phyloP scores from a whole-genome alignment of 1,140 invertebrate species.

The Hyles euphorbiae region DNA sequence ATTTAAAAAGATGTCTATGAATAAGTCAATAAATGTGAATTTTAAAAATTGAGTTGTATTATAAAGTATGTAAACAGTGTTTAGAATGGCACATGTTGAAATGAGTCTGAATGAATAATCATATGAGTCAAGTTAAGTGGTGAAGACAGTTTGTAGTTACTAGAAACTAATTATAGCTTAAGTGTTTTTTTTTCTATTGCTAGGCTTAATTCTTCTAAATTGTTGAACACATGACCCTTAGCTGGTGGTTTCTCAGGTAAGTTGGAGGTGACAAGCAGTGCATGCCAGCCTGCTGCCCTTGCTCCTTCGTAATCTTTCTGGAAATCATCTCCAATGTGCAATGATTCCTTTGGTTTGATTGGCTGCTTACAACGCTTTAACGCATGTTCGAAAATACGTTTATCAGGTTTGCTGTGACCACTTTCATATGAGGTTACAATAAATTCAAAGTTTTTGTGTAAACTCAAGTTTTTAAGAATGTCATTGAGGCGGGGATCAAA shows the following conservation, averaged over 20 bases:
- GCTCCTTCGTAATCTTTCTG: slow-evolving; percentile 87
- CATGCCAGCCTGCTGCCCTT: slow-evolving; percentile 83
- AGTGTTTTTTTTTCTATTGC: slow-evolving; percentile 30
- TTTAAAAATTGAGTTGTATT: too few species aligned
- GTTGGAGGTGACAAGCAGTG: slow-evolving; percentile 62
- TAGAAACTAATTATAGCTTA: slow-evolving; percentile 8
- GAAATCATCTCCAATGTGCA: slow-evolving; percentile 89
- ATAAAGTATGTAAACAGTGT: too few species aligned
- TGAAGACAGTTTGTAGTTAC: too few species aligned
- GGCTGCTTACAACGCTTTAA: slow-evolving; percentile 62
- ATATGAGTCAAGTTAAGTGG: too few species aligned
- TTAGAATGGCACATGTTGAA: too few species aligned
- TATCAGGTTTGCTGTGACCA: slow-evolving; percentile 85
- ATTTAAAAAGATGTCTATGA: too few species aligned
- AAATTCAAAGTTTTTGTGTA: slow-evolving; percentile 86
- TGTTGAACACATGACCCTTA: slow-evolving; percentile 33
- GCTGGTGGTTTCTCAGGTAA: slow-evolving; percentile 27
- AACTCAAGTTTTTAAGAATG: slow-evolving; percentile 79
- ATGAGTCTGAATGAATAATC: too few species aligned
- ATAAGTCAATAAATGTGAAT: too few species aligned
- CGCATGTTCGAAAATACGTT: slow-evolving; percentile 84
- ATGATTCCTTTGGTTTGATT: slow-evolving; percentile 77
- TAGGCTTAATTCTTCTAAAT: slow-evolving; percentile 31
- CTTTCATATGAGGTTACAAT: slow-evolving; percentile 85
- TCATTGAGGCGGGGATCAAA: slow-evolving; percentile 87